Evolutionary conservation across 2,888 invertebrate genomes (phyloP), one percentile per base, ranked within the genome.

Genomic region (Phasia obesa): DNA sequence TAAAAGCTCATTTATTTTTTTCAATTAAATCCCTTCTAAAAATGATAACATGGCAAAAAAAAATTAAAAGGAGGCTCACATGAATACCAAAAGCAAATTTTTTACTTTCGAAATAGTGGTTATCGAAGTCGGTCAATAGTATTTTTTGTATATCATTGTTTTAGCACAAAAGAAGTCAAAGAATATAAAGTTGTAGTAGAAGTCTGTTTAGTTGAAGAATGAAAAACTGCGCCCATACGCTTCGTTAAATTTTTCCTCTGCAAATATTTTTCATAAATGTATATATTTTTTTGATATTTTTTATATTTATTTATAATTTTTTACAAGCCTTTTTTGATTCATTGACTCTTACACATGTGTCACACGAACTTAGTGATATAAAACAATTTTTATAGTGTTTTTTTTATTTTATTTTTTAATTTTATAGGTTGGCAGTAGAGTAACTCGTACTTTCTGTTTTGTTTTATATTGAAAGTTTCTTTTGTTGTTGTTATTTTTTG

Each of bases 291-390:
- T 51, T 27, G n/a, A 13, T 27, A 25, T 35, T 69, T 60, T 44
- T 53, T 57, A 6, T 57, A 35, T 64, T 21, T 71, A 57, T 49
- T 69, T 55, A 62, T 47, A 71, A 69, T 42, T 49, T 71, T 71
- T 65, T 65, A 51, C 59, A 62, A 69, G 67, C 67, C 44, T 60
- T 74, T 65, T 49, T 49, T 57, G n/a, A 19, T 47, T 65, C 67
- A 59, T 76, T 76, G 49, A 47, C 69, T 70, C 44, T 70, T 38
- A 60, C 60, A 83, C 83, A 83, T 83, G 75, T 83, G 83, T 79
- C 83, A 83, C 75, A 67, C 53, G 27, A 71, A 53, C 17, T 42
- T 19, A 75, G 44, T 69, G 57, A 42, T 64, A 64, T 65, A 65
- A 83, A 83, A 75, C 38, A 71, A 21, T 70, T 69, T 64, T 78